Percentiles rank a stretch among this genome's conserved stretches.
Evolutionary conservation across 2,113 vertebrate genomes (phyloP).

Genomic region (Clarias batrachus): DNA sequence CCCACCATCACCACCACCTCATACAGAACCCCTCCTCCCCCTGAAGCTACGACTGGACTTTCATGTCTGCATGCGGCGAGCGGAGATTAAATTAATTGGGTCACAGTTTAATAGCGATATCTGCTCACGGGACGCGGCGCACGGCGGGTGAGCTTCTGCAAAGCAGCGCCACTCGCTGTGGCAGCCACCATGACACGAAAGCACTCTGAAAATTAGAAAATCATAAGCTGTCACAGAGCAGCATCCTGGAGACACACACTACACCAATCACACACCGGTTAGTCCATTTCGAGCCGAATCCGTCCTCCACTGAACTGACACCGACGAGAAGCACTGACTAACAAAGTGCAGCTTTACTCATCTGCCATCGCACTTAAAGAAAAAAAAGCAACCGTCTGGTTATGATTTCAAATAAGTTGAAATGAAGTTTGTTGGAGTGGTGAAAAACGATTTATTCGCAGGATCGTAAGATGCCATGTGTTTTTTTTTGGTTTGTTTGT

Average conservation of each 20-base stretch:
- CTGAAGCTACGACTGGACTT: constrained; percentile 52
- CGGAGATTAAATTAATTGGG: constrained; percentile 75
- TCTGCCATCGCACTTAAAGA: background rate
- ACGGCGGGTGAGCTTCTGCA: constrained; percentile 50
- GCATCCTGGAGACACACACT: constrained; percentile 39
- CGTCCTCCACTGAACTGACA: background rate
- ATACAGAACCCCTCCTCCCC: constrained; percentile 30
- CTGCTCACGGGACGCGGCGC: constrained; percentile 52
- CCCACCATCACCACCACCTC: no score
- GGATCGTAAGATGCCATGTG: background rate
- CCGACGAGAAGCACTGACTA: background rate
- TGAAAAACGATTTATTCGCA: background rate
- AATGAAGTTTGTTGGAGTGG: background rate
- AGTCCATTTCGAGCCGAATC: background rate
- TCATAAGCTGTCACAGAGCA: constrained; percentile 46
- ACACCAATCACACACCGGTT: background rate
- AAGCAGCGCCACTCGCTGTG: background rate
- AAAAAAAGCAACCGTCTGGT: background rate
- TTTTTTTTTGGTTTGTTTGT: background rate
- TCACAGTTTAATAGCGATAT: constrained; percentile 65
- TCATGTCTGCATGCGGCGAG: constrained; percentile 67
- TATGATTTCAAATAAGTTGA: background rate
- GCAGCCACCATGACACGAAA: constrained; percentile 38
- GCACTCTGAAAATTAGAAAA: constrained; percentile 50
- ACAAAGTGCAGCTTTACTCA: background rate